Evolutionary conservation across 2,888 invertebrate species (phyloP), one percentile per base, ranked within the genome.

Genomic region (Sisyra terminalis): DNA sequence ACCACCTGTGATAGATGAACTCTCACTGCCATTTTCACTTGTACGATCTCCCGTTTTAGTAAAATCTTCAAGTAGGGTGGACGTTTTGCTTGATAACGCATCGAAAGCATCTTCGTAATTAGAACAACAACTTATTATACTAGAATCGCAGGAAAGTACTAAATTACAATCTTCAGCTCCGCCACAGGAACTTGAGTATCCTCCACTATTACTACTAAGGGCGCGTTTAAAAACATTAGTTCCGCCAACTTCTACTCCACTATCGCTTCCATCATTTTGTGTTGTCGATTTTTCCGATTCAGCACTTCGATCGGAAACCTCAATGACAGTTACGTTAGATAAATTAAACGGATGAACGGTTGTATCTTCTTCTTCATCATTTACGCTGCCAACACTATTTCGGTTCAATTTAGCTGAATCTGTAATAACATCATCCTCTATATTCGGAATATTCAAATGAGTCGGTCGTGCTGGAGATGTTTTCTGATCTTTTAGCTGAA

Each of bases 1-100:
- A 43, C 61, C 62, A 15, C 70, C 69, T 3, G 77, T 72, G 29
- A 82, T 60, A 1, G 82, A 82, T 0, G 83, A 82, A 57, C 82
- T 84, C 54, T 85, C 85, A 50, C 84, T 84, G 39, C 84, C 84
- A 48, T 73, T 75, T 51, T 78, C 78, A 54, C 76, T 76, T 40
- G 73, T 74, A 34, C 68, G 66, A 18, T 37, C 37, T n/a, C 37
- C 17, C 14, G 32, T 9, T 41, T 55, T 55, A 14, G 57, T 55
- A 43, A 61, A 59, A 49, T 61, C 59, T 47, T 60, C 61, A 9
- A 61, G 50, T 32, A 58, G 51, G 6, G 58, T 59, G 4, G 63
- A 63, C 49, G 59, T 64, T 50, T 58, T 58, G 39, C 61, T 50
- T 3, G 60, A 59, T 41, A 69, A 50, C 5, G 64, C 57, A 46